Conservation (phyloP, 2,888 invertebrate genomes). For the Nudaria mundana region DNA sequence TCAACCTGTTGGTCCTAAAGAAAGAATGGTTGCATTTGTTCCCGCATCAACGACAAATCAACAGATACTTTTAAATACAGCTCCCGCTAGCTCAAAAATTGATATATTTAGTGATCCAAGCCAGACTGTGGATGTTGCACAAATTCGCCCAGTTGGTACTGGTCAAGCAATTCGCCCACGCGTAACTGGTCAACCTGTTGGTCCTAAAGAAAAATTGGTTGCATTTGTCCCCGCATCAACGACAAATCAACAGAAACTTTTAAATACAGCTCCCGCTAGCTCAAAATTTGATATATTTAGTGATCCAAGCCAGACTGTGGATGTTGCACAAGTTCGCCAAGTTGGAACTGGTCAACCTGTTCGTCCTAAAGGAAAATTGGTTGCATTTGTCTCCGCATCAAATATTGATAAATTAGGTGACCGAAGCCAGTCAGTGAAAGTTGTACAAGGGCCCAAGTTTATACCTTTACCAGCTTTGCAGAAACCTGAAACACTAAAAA, state of each 20-base stretch:
- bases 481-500: background rate
- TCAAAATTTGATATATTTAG: background rate
- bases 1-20: background rate
- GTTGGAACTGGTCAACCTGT: background rate
- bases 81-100: too few relatives aligned
- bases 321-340: too few relatives aligned
- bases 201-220: background rate
- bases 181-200: background rate
- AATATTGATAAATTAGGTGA: too few relatives aligned
- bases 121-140: too few relatives aligned
- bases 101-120: background rate
- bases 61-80: background rate
- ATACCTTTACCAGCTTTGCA: conserved; percentile 1
- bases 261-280: too few relatives aligned
- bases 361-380: background rate
- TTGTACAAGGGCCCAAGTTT: conserved; percentile 3
- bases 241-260: background rate
- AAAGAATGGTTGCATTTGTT: background rate
- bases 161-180: background rate
- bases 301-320: too few relatives aligned
- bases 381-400: background rate
- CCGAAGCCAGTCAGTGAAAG: too few relatives aligned
- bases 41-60: background rate
- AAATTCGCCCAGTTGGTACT: background rate
- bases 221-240: background rate